Evolutionary conservation across 2,113 vertebrate species (phyloP), one percentile per base, ranked within the genome.

Genomic region (Prunella fulvescens): DNA sequence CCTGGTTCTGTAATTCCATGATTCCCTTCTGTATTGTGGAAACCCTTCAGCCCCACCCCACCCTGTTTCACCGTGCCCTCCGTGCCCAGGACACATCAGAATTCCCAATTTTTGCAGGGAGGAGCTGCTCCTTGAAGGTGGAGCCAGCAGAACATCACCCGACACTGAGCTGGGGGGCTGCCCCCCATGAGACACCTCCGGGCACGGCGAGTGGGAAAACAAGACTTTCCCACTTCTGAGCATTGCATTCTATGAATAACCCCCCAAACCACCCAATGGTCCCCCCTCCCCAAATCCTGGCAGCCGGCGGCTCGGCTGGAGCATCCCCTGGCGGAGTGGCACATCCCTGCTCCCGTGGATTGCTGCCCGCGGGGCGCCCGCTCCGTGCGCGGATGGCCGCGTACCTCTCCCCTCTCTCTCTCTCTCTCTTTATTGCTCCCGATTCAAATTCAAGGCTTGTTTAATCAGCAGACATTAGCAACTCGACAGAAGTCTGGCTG

Each of bases 391-490:
- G 94, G 97, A 93, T 96, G 97, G 97, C 95, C 95, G 6, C 25
- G 56, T n/a, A 15, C 60, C 60, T n/a, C 81, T 7, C 76, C 56
- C 28, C n/a, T 17, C 33, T 4, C 53, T 57, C 40, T 26, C 58
- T n/a, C 61, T 39, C 74, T 37, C 64, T 54, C 44, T 91, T 84
- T 90, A 81, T 92, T 93, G 95, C 94, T 96, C 95, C 57, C 96
- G 83, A 96, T 98, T 98, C 96, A 97, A 96, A 98, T 98, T 97
- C 97, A 90, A 92, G 95, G 95, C 88, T 95, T 98, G 97, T 98
- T 98, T 98, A 98, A 98, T 98, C 98, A 98, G 97, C 97, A 97
- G 97, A 97, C 97, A 97, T 98, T 98, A 98, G 94, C 89, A 86
- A 86, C 91, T 90, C 98, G 98, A 97, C 96, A 97, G 97, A 96